Conservation (phyloP, 2,888 invertebrate genomes). For the Thysanoteuthis rhombus region DNA sequence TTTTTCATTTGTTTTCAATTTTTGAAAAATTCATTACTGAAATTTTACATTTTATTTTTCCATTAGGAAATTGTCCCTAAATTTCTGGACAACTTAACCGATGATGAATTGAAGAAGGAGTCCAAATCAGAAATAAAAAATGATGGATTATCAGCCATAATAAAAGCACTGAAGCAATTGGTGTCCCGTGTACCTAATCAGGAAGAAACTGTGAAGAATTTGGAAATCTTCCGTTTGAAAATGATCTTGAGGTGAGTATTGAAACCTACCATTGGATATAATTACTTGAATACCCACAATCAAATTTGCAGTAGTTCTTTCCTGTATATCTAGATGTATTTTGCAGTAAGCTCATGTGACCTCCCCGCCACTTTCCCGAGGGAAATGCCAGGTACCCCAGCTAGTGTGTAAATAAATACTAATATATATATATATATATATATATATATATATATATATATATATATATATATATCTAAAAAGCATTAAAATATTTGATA, state of each 20-base stretch:
- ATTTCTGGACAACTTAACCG: conserved; percentile 89
- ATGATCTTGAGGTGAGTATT: conserved; percentile 80
- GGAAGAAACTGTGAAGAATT: conserved; percentile 81
- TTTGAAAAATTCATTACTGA: neutral
- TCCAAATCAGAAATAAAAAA: conserved; percentile 93
- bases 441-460: no score
- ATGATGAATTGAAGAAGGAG: conserved; percentile 94
- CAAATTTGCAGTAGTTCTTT: no score
- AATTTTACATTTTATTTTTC: conserved; percentile 29
- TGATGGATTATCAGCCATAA: conserved; percentile 93
- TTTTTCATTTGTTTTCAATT: neutral
- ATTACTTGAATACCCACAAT: neutral
- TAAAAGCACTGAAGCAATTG: conserved; percentile 89
- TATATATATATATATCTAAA: no score
- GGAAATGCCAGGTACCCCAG: no score
- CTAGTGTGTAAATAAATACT: no score
- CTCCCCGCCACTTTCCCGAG: no score
- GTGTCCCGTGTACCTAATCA: conserved; percentile 79
- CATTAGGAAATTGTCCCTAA: conserved; percentile 88
- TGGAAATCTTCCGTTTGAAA: conserved; percentile 94
- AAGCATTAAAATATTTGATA: no score
- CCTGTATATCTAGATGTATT: no score
- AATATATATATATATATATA: no score
- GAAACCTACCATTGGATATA: neutral
- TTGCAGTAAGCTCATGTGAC: no score